Conservation (phyloP, 1,140 invertebrate species). For the Drosophila pseudoobscura region DNA sequence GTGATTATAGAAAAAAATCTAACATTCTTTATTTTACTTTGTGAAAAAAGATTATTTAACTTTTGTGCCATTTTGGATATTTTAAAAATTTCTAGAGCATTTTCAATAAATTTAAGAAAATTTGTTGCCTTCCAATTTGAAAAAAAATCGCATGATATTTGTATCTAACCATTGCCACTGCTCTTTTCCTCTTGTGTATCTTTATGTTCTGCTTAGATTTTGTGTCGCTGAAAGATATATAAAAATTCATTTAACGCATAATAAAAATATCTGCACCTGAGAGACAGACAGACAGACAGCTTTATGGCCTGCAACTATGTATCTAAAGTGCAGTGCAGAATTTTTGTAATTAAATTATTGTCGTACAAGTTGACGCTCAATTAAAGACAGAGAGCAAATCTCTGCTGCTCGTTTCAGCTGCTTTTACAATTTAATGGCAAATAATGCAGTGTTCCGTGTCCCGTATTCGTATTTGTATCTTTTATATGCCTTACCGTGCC, state of each 20-base stretch:
- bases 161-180: background rate
- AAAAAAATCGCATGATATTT: background rate
- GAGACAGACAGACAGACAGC: constrained; percentile 30
- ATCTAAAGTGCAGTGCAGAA: constrained; percentile 15
- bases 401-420: constrained; percentile 33
- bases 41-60: too few species aligned
- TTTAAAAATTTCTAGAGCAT: too few species aligned
- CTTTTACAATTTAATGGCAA: constrained; percentile 75
- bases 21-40: too few species aligned
- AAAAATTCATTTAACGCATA: constrained; percentile 80
- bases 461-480: constrained; percentile 2
- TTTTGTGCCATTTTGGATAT: too few species aligned
- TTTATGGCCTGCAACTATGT: constrained; percentile 49
- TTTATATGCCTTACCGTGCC: background rate
- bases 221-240: constrained; percentile 55
- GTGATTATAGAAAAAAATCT: too few species aligned
- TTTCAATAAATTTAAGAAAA: background rate
- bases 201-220: constrained; percentile 27
- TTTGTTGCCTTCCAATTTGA: background rate
- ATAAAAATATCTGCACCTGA: constrained; percentile 77
- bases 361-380: constrained; percentile 68
- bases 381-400: constrained; percentile 46
- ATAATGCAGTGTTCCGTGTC: constrained; percentile 36
- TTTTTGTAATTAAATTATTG: constrained; percentile 75
- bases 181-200: background rate